phyloP scores from a whole-genome alignment of 2,888 invertebrate species.

The Drosophila multiciliata region DNA sequence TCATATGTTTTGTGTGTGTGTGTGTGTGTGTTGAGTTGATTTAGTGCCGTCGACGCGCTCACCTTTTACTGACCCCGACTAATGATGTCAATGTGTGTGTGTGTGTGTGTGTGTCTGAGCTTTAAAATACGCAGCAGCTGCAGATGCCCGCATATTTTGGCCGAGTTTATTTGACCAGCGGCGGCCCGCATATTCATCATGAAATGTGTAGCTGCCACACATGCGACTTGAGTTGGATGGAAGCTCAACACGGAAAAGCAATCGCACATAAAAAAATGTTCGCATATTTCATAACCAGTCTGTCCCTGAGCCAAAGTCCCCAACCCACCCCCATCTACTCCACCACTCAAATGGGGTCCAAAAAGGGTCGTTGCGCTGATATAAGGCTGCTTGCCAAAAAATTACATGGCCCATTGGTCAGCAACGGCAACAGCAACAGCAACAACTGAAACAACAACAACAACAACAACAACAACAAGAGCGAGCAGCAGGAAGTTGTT shows the following conservation, averaged over 20 bases:
- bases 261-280: constrained; percentile 64
- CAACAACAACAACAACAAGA: constrained; percentile 16
- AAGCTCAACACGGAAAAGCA: constrained; percentile 68
- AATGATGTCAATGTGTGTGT: constrained; percentile 71
- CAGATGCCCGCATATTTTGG: constrained; percentile 44
- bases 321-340: neutral
- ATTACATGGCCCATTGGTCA: constrained; percentile 79
- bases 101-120: constrained; percentile 12
- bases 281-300: constrained; percentile 60
- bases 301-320: constrained; percentile 17
- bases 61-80: constrained; percentile 45
- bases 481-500: constrained; percentile 16
- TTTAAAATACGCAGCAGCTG: constrained; percentile 55
- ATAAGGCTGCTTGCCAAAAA: constrained; percentile 76
- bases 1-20: constrained; percentile 37
- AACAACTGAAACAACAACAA: constrained; percentile 32
- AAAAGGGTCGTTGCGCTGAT: constrained; percentile 69
- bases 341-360: constrained; percentile 10
- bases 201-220: constrained; percentile 46
- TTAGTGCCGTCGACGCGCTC: constrained; percentile 41
- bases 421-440: constrained; percentile 39
- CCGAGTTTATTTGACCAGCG: constrained; percentile 30
- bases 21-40: constrained; percentile 40
- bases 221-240: neutral
- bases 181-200: constrained; percentile 72